A percentile compares a stretch with the other conserved stretches of the same genome.
Conservation (phyloP, 2,888 invertebrate genomes). For the Plebejus argus region DNA sequence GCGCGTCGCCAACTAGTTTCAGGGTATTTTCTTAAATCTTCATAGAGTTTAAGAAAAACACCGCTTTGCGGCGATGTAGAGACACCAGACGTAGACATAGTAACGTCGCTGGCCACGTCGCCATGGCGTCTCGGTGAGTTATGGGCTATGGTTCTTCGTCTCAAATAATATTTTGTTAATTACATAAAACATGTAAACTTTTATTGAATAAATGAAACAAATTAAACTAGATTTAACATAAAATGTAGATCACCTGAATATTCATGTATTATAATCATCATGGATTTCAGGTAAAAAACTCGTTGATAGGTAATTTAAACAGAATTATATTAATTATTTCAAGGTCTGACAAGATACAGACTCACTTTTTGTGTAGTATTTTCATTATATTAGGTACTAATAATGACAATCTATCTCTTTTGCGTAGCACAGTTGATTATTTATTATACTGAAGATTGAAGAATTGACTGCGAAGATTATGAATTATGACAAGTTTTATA, state of each 20-base stretch:
- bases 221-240: slow-evolving; percentile 12
- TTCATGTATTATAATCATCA: not conserved
- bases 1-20: too few species aligned
- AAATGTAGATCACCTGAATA: slow-evolving; percentile 17
- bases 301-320: not conserved
- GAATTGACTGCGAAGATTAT: not conserved
- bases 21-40: too few species aligned
- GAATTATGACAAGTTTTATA: not conserved
- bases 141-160: not conserved
- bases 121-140: too few species aligned
- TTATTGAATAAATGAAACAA: slow-evolving; percentile 3
- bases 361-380: not conserved
- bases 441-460: not conserved
- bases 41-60: too few species aligned
- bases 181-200: slow-evolving; percentile 9
- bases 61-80: too few species aligned
- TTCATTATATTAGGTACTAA: not conserved
- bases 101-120: too few species aligned
- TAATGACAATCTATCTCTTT: not conserved
- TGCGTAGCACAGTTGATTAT: not conserved
- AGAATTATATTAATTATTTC: not conserved
- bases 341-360: not conserved
- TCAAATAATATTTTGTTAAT: not conserved
- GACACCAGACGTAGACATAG: too few species aligned
- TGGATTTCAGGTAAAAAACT: not conserved